Base-by-base conservation (phyloP, 2,113 vertebrate genomes). In the Naja naja region DNA sequence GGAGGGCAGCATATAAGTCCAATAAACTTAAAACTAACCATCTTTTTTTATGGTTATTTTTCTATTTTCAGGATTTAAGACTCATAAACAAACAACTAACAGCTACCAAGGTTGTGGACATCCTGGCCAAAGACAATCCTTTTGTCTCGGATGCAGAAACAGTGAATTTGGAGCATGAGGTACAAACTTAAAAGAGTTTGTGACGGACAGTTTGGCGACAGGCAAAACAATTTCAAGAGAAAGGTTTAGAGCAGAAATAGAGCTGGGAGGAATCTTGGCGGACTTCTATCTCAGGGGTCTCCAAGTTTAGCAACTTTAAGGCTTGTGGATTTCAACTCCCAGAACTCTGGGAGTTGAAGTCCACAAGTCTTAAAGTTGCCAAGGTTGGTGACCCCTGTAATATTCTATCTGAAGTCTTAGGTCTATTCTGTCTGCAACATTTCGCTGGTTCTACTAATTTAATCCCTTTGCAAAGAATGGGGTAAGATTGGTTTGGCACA, bases 141-240 rank as follows among this genome's bases (percentile, higher is more conserved):
- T 97, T 87, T 3, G n/a, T 97, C 1, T 49, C 49, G 22, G 95
- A 95, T 1, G 95, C 89, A 18, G 92, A 92, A 1, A 94, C 94
- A 93, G 92, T 95, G 95, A 98, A 97, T 95, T 92, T 99, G 85
- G 97, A 99, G 85, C 89, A 97, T 18, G 98, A 99, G 98, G 99
- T 99, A 60, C 34, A 97, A 96, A 91, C 52, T 27, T 20, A 85
- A 22, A 49, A n/a, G 0, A 7, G 1, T 20, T 12, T 39, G 18
- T 6, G 45, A 3, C 25, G 2, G 87, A 1, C 1, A 55, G 23
- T 6, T 52, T 47, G 94, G 53, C 18, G 93, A 54, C 1, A 93
- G 47, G 34, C 53, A 89, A 8, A 27, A 58, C 64, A 16, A n/a
- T 45, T 93, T 56, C 88, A 92, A 89, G n/a, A 10, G 16, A 55